phyloP scores from a whole-genome alignment of 2,888 invertebrate species.

The Pharmacophagus antenor region DNA sequence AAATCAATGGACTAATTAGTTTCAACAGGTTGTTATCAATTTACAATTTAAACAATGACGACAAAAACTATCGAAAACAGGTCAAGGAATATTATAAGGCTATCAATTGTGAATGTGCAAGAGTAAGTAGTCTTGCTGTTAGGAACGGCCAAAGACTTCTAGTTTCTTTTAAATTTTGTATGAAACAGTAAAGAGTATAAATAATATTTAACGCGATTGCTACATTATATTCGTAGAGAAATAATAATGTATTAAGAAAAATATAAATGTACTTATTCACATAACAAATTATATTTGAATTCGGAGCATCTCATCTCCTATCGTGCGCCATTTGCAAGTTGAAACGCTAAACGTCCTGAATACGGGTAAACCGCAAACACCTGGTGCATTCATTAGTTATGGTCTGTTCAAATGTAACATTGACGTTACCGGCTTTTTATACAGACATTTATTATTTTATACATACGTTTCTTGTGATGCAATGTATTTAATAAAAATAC shows the following conservation, averaged over 20 bases:
- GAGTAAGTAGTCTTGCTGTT: too few species aligned
- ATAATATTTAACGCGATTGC: too few species aligned
- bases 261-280: not conserved
- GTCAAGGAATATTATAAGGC: too few species aligned
- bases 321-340: conserved; percentile 11
- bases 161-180: too few species aligned
- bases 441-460: not conserved
- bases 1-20: too few species aligned
- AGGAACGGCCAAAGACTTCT: too few species aligned
- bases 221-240: not conserved
- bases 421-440: conserved; percentile 13
- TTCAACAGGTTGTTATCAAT: too few species aligned
- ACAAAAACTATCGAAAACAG: too few species aligned
- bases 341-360: conserved; percentile 12
- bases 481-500: not conserved
- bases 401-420: conserved; percentile 17
- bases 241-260: not conserved
- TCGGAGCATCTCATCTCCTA: not conserved
- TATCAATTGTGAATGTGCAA: too few species aligned
- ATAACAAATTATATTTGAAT: conserved; percentile 7
- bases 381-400: conserved; percentile 25
- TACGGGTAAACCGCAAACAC: conserved; percentile 16
- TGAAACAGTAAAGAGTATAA: too few species aligned
- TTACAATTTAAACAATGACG: too few species aligned
- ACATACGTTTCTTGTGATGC: not conserved